A percentile compares a stretch with the other conserved stretches of the same genome.
These are phyloP conservation scores for Crocallis elinguaria DNA, from an alignment of 2,888 invertebrate species.

Conservation along the genomic window DNA sequence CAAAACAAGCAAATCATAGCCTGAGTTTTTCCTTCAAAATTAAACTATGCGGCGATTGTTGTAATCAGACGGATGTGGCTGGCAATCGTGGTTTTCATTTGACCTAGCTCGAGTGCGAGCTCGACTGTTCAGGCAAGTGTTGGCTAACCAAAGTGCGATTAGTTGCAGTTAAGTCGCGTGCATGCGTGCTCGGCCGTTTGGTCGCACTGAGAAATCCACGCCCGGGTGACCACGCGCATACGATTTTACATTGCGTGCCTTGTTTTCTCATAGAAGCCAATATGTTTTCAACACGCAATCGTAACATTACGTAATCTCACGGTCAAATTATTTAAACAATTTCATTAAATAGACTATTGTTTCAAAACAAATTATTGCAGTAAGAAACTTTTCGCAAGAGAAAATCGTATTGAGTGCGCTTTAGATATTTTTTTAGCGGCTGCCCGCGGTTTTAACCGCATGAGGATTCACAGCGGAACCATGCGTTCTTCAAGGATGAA, in stretches of 20 bases:
- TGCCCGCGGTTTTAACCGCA: too few species aligned
- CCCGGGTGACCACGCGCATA: slow-evolving; percentile 42
- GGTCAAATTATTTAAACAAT: slow-evolving; percentile 40
- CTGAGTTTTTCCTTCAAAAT: slow-evolving; percentile 8
- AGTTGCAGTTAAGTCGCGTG: slow-evolving; percentile 46
- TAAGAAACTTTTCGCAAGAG: slow-evolving; percentile 5
- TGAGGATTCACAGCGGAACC: too few species aligned
- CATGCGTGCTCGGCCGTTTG: slow-evolving; percentile 38
- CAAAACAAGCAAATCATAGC: slow-evolving; percentile 9
- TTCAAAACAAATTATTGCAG: slow-evolving; percentile 12
- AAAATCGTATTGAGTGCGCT: background rate
- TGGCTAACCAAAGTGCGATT: slow-evolving; percentile 43
- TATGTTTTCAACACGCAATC: slow-evolving; percentile 51
- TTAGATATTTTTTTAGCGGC: too few species aligned
- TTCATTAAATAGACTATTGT: slow-evolving; percentile 20
- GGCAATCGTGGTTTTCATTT: slow-evolving; percentile 50
- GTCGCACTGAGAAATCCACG: slow-evolving; percentile 38
- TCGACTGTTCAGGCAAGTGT: slow-evolving; percentile 34
- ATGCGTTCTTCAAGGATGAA: too few species aligned
- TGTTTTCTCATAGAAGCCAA: slow-evolving; percentile 46
- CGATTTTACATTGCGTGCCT: slow-evolving; percentile 34
- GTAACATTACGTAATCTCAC: slow-evolving; percentile 43
- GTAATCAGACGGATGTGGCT: slow-evolving; percentile 47
- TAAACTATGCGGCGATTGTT: slow-evolving; percentile 25
- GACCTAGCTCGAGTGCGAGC: slow-evolving; percentile 59